These are phyloP conservation scores for Perca fluviatilis DNA, from an alignment of 2,113 vertebrate species.

Conservation along the genomic window DNA sequence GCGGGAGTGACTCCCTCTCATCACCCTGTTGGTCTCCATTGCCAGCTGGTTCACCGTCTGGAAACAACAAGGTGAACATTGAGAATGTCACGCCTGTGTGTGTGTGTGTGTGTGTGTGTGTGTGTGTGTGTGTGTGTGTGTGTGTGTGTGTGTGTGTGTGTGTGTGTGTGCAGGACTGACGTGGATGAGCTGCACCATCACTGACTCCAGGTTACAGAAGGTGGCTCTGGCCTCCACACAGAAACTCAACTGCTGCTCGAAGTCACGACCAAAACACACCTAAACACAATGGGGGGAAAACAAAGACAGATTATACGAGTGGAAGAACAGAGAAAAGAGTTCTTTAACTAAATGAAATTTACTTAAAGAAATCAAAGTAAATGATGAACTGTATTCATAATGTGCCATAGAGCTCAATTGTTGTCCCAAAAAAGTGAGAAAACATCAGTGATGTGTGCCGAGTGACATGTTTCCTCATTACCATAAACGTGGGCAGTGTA, in stretches of 20 bases:
- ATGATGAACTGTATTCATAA: too few relatives aligned
- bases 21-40: conserved; percentile 96
- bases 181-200: conserved; percentile 95
- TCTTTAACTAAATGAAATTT: not conserved
- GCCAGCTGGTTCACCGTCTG: conserved; percentile 96
- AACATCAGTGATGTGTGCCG: not conserved
- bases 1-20: conserved; percentile 96
- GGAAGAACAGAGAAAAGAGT: not conserved
- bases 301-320: not conserved
- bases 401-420: not conserved
- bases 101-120: too few relatives aligned
- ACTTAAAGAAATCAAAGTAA: not conserved
- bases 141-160: too few relatives aligned
- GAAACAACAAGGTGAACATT: not conserved
- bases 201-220: conserved; percentile 96
- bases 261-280: conserved; percentile 98
- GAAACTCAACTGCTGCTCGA: conserved; percentile 98
- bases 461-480: not conserved
- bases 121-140: too few relatives aligned
- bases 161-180: conserved; percentile 82
- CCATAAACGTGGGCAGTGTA: not conserved
- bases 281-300: conserved; percentile 53
- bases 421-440: not conserved
- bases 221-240: conserved; percentile 96
- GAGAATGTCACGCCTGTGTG: not conserved